phyloP scores from a whole-genome alignment of 2,888 invertebrate genomes.

The Catocala fraxini region DNA sequence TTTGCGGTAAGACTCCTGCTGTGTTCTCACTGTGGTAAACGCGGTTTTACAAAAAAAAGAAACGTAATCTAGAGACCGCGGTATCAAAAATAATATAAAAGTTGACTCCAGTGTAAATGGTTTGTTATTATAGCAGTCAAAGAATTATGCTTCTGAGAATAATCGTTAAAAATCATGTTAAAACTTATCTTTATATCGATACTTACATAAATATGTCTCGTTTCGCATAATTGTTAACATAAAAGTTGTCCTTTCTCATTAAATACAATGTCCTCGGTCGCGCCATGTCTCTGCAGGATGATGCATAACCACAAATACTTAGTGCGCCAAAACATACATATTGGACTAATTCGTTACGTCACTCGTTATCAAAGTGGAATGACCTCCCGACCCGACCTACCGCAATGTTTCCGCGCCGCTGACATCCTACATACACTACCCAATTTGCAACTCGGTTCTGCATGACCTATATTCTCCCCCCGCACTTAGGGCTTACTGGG shows the following conservation, averaged over 20 bases:
- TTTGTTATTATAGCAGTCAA: conserved; percentile 8
- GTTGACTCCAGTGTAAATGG: conserved; percentile 30
- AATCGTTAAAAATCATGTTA: conserved; percentile 1
- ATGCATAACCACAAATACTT: conserved; percentile 33
- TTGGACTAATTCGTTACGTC: conserved; percentile 57
- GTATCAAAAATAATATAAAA: conserved; percentile 51
- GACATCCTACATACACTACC: conserved; percentile 43
- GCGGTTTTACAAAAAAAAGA: conserved; percentile 60
- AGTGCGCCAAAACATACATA: conserved; percentile 44
- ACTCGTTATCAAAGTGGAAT: conserved; percentile 68
- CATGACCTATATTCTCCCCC: conserved; percentile 84
- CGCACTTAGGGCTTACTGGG: conserved; percentile 80
- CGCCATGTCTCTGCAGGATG: conserved; percentile 14
- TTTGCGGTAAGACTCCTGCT: conserved; percentile 77
- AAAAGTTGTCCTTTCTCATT: background rate
- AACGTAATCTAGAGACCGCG: conserved; percentile 64
- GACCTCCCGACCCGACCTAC: conserved; percentile 82
- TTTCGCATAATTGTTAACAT: no score
- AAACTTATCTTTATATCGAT: no score
- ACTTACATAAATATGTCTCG: no score
- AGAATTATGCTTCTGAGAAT: conserved; percentile 7
- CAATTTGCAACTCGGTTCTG: conserved; percentile 66
- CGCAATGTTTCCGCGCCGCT: conserved; percentile 68
- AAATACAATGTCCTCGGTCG: conserved; percentile 8
- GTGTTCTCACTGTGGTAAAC: conserved; percentile 77